phyloP scores from a whole-genome alignment of 2,797 vertebrate species.

The Tauraco hartlaubi region DNA sequence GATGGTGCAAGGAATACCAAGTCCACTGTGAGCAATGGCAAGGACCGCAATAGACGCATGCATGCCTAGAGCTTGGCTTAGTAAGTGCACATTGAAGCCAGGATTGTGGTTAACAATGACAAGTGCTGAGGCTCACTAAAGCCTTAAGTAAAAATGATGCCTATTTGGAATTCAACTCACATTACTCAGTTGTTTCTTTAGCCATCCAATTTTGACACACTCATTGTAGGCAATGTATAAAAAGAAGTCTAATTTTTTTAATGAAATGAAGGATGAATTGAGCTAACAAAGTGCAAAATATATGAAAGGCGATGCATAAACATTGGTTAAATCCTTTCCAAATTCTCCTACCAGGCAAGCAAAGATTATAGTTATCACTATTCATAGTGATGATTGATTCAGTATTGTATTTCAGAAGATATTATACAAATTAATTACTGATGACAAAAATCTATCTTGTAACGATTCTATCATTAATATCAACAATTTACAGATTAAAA shows the following conservation, averaged over 20 bases:
- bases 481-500: not conserved
- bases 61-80: not conserved
- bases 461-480: not conserved
- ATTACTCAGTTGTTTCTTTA: not conserved
- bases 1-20: not conserved
- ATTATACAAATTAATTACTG: not conserved
- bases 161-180: not conserved
- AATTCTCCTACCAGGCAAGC: not conserved
- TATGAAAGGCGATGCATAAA: not conserved
- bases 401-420: not conserved
- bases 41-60: not conserved
- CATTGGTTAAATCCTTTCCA: not conserved
- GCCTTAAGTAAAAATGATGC: not conserved
- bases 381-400: not conserved
- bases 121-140: not conserved
- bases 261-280: not conserved
- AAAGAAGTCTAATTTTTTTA: not conserved
- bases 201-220: not conserved
- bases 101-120: not conserved
- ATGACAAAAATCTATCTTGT: not conserved
- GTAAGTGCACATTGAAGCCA: slow-evolving; percentile 2
- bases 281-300: slow-evolving; percentile 22
- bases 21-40: not conserved
- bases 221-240: not conserved
- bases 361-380: not conserved